phyloP scores from a whole-genome alignment of 2,888 invertebrate species.

The Nebria brevicollis region DNA sequence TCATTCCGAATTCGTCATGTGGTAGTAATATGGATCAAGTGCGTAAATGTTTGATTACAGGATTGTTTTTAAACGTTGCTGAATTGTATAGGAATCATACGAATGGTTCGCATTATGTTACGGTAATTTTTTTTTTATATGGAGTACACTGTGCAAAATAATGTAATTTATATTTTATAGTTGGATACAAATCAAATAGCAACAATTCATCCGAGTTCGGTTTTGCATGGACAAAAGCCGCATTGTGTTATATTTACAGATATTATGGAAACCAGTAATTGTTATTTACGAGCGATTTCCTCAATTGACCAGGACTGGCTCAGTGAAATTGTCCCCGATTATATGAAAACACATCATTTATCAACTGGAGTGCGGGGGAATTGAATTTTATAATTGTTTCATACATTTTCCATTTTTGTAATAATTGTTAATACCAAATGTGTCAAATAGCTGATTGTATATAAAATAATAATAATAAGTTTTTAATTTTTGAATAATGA shows the following conservation, averaged over 20 bases:
- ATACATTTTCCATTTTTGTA: neutral
- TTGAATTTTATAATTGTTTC: constrained; percentile 7
- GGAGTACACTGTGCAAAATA: constrained; percentile 29
- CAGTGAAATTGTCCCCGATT: constrained; percentile 68
- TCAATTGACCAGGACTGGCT: constrained; percentile 86
- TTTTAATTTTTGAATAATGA: too few relatives aligned
- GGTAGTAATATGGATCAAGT: constrained; percentile 71
- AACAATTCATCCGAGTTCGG: constrained; percentile 85
- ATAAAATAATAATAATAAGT: too few relatives aligned
- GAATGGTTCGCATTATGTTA: constrained; percentile 71
- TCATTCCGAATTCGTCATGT: constrained; percentile 73
- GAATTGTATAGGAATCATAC: constrained; percentile 72
- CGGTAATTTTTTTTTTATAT: constrained; percentile 63
- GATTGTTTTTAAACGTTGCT: constrained; percentile 88
- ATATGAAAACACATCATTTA: constrained; percentile 57
- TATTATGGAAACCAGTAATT: constrained; percentile 84
- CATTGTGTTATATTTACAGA: constrained; percentile 84
- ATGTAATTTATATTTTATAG: constrained; percentile 58
- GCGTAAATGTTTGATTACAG: constrained; percentile 82
- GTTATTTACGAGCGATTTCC: constrained; percentile 82
- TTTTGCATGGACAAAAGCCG: constrained; percentile 77
- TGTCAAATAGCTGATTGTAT: too few relatives aligned
- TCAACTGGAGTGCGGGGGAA: constrained; percentile 25
- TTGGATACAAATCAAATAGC: constrained; percentile 74
- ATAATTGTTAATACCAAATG: neutral